Evolutionary conservation across 2,113 vertebrate genomes (phyloP).

Genomic region (Macrotus californicus): DNA sequence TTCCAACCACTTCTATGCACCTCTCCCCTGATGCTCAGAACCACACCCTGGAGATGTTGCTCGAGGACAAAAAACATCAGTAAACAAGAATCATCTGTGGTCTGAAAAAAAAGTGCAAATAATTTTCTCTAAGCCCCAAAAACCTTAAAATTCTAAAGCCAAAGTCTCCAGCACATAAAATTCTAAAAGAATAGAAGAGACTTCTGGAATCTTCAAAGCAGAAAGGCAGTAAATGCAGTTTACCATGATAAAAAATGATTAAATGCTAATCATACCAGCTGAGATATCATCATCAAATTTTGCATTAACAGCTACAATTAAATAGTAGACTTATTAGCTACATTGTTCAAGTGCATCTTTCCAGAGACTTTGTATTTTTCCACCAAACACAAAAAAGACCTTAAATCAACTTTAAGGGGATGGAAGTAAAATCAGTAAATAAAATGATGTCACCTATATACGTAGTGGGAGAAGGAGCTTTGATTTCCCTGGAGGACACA

Average conservation of each 20-base stretch:
- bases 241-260: slow-evolving; percentile 63
- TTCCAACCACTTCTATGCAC: neutral
- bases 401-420: neutral
- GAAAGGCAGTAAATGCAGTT: neutral
- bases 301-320: slow-evolving; percentile 67
- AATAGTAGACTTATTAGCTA: slow-evolving; percentile 53
- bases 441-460: neutral
- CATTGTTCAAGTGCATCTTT: slow-evolving; percentile 35
- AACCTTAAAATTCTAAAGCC: slow-evolving; percentile 40
- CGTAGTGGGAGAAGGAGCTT: neutral
- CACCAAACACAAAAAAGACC: slow-evolving; percentile 59
- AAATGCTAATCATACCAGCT: slow-evolving; percentile 54
- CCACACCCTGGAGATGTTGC: neutral
- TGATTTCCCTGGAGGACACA: neutral
- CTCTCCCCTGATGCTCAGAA: neutral
- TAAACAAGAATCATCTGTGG: neutral
- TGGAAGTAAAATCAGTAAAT: slow-evolving; percentile 4
- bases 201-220: slow-evolving; percentile 11
- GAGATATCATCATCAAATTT: slow-evolving; percentile 57
- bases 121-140: slow-evolving; percentile 23
- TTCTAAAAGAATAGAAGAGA: slow-evolving; percentile 50
- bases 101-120: slow-evolving; percentile 40
- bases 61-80: neutral
- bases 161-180: slow-evolving; percentile 53
- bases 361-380: slow-evolving; percentile 48